Evolutionary conservation across 1,140 invertebrate species (phyloP).

Genomic region (Eubasilissa regina): DNA sequence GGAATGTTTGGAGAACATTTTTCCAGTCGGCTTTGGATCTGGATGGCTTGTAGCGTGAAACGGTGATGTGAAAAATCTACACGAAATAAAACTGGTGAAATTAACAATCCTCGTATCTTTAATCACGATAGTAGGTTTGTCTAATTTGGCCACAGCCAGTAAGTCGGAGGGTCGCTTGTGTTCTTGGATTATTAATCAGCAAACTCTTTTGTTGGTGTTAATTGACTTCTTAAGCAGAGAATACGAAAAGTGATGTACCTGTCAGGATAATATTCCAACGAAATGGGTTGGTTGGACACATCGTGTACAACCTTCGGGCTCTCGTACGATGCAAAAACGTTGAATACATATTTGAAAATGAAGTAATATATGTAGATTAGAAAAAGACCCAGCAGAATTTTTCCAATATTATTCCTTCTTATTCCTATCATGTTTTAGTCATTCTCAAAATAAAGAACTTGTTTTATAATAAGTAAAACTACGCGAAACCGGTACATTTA

Average conservation of each 20-base stretch:
- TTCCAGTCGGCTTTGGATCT: too few species aligned
- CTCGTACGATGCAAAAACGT: neutral
- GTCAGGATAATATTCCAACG: slow-evolving; percentile 18
- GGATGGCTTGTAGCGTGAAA: too few species aligned
- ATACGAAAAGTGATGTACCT: neutral
- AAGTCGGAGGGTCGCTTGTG: too few species aligned
- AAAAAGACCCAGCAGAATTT: slow-evolving; percentile 44
- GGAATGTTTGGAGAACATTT: too few species aligned
- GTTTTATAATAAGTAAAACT: slow-evolving; percentile 10
- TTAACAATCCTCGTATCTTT: too few species aligned
- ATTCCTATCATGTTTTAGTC: slow-evolving; percentile 55
- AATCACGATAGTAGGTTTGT: too few species aligned
- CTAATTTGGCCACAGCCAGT: too few species aligned
- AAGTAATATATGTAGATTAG: slow-evolving; percentile 49
- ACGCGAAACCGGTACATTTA: slow-evolving; percentile 19
- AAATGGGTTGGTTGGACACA: neutral
- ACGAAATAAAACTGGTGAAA: too few species aligned
- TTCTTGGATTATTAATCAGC: too few species aligned
- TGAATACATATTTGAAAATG: slow-evolving; percentile 45
- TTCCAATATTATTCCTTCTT: slow-evolving; percentile 43
- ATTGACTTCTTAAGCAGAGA: too few species aligned
- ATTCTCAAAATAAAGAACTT: slow-evolving; percentile 44
- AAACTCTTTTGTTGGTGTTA: too few species aligned
- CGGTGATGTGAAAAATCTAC: too few species aligned
- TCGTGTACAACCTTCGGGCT: slow-evolving; percentile 33